phyloP scores from a whole-genome alignment of 2,888 invertebrate genomes.

The Notocelia uddmanniana region DNA sequence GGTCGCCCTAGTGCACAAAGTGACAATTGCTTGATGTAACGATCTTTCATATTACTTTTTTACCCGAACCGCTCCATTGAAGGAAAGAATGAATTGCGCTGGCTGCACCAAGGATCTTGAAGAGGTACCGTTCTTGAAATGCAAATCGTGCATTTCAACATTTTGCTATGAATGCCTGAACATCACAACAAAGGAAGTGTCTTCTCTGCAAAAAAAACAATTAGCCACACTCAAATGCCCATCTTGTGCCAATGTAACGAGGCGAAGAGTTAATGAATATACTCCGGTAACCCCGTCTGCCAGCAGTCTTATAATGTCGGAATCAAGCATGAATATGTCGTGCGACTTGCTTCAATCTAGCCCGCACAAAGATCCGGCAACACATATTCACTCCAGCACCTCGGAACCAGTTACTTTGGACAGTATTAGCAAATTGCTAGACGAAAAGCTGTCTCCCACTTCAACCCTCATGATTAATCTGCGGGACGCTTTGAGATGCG shows the following conservation, averaged over 20 bases:
- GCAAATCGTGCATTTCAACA: neutral
- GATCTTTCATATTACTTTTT: neutral
- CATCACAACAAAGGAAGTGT: neutral
- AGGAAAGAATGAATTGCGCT: neutral
- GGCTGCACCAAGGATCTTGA: neutral
- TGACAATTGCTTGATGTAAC: neutral
- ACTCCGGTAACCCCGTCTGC: neutral
- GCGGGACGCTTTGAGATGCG: neutral
- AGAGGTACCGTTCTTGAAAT: neutral
- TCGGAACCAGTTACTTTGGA: slow-evolving; percentile 6
- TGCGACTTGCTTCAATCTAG: neutral
- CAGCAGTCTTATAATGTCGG: neutral
- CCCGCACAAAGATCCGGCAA: neutral
- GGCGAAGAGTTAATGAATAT: neutral
- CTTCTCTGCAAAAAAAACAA: neutral
- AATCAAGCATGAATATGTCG: slow-evolving; percentile 1
- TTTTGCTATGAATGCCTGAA: neutral
- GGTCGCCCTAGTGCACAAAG: neutral
- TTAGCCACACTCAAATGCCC: neutral
- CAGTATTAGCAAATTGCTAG: neutral
- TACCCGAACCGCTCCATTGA: neutral
- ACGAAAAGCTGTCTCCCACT: neutral
- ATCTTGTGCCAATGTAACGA: neutral
- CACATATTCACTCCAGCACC: neutral
- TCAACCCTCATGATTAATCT: neutral